These are phyloP conservation scores for Mylabris phalerata DNA, from an alignment of 1,140 invertebrate genomes.

Conservation along the genomic window DNA sequence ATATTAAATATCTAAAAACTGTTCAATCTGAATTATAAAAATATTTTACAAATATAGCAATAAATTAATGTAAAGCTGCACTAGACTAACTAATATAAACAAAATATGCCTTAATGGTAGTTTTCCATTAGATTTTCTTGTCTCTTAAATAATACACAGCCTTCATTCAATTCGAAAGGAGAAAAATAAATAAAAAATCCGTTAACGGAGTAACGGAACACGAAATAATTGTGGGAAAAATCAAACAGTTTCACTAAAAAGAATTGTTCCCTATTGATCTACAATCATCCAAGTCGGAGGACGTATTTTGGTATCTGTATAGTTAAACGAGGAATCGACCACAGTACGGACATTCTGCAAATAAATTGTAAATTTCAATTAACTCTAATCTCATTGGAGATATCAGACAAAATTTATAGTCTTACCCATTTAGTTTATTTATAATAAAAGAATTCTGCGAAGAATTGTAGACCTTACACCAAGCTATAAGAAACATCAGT, in stretches of 20 bases:
- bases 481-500: constrained; percentile 30
- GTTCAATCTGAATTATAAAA: too few species aligned
- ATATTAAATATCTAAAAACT: too few species aligned
- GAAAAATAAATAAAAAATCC: constrained; percentile 8
- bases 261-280: neutral
- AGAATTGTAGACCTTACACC: constrained; percentile 24
- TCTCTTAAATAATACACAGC: constrained; percentile 25
- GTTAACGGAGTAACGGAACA: neutral
- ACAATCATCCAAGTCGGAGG: constrained; percentile 51
- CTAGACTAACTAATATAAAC: too few species aligned
- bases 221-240: neutral
- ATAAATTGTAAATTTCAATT: constrained; percentile 15
- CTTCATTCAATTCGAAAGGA: constrained; percentile 10
- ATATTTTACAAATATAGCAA: too few species aligned
- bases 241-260: constrained; percentile 2
- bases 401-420: neutral
- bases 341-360: constrained; percentile 64
- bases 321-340: constrained; percentile 68
- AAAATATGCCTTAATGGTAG: too few species aligned
- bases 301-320: constrained; percentile 73
- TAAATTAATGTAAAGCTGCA: too few species aligned
- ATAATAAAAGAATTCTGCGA: too few species aligned
- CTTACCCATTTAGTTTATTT: too few species aligned
- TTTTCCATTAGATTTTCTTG: neutral
- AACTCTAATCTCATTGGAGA: too few species aligned